Evolutionary conservation across 2,888 invertebrate species (phyloP).

Genomic region (Bhutanitis thaidina): DNA sequence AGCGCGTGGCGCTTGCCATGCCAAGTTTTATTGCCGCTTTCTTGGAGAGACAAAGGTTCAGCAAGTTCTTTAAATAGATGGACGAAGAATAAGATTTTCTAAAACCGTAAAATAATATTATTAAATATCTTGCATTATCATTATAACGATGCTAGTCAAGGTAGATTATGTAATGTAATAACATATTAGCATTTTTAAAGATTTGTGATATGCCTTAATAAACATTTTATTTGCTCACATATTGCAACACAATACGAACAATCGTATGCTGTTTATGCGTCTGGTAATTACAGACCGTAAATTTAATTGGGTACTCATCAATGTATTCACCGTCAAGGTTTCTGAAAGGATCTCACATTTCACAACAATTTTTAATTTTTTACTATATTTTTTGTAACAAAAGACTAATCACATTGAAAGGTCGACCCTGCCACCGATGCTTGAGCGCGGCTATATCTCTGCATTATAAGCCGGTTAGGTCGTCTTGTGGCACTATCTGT

Average conservation of each 20-base stretch:
- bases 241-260: conserved; percentile 3
- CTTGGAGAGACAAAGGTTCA: too few relatives aligned
- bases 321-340: conserved; percentile 1
- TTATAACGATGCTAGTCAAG: too few relatives aligned
- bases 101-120: too few relatives aligned
- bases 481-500: conserved; percentile 46
- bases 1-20: too few relatives aligned
- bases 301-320: conserved; percentile 9
- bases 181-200: too few relatives aligned
- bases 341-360: conserved; percentile 3
- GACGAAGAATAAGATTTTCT: too few relatives aligned
- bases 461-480: conserved; percentile 61
- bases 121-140: too few relatives aligned
- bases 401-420: conserved; percentile 23
- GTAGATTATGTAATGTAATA: too few relatives aligned
- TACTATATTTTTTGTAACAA: conserved; percentile 14
- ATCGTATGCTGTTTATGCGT: neutral
- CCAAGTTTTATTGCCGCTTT: too few relatives aligned
- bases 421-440: conserved; percentile 32
- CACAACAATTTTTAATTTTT: neutral
- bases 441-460: conserved; percentile 45
- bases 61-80: too few relatives aligned
- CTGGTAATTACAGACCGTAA: neutral
- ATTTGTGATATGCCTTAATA: neutral
- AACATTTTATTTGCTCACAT: neutral